Percentiles rank a stretch among this genome's conserved stretches.
Conservation (phyloP, 2,888 invertebrate species). For the Apotomis turbidana region DNA sequence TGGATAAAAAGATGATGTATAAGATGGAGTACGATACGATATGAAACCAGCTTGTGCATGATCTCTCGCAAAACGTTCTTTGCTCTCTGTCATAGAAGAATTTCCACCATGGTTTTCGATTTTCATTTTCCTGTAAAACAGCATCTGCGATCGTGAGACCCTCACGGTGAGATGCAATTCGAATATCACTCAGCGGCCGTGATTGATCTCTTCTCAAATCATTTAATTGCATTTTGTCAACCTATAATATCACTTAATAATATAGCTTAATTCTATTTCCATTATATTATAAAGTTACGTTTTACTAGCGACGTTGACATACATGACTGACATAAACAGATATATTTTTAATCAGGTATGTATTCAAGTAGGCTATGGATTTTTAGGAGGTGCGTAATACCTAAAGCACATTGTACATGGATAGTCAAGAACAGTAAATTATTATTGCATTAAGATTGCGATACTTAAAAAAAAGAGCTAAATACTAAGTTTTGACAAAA, state of each 20-base stretch:
- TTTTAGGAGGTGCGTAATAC: neutral
- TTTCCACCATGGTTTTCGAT: constrained; percentile 45
- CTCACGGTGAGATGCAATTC: neutral
- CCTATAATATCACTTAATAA: constrained; percentile 14
- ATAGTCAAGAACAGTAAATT: neutral
- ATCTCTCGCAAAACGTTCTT: constrained; percentile 59
- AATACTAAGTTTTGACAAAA: too few relatives aligned
- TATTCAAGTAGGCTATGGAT: constrained; percentile 25
- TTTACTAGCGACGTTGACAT: constrained; percentile 3
- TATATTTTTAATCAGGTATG: neutral
- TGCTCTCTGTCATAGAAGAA: constrained; percentile 59
- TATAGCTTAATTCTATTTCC: constrained; percentile 24
- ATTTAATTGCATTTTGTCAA: constrained; percentile 24
- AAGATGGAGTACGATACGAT: constrained; percentile 63
- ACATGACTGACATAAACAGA: constrained; percentile 8
- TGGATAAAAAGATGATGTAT: constrained; percentile 65
- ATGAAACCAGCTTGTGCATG: constrained; percentile 61
- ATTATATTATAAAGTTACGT: constrained; percentile 12
- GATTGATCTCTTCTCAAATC: constrained; percentile 18
- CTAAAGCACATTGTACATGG: neutral
- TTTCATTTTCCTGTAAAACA: constrained; percentile 4
- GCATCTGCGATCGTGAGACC: neutral
- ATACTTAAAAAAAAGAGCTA: too few relatives aligned
- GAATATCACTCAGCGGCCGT: constrained; percentile 17
- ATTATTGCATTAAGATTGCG: too few relatives aligned